Conservation (phyloP, 35 echinoderm and acorn worm genomes). For the Lytechinus pictus region DNA sequence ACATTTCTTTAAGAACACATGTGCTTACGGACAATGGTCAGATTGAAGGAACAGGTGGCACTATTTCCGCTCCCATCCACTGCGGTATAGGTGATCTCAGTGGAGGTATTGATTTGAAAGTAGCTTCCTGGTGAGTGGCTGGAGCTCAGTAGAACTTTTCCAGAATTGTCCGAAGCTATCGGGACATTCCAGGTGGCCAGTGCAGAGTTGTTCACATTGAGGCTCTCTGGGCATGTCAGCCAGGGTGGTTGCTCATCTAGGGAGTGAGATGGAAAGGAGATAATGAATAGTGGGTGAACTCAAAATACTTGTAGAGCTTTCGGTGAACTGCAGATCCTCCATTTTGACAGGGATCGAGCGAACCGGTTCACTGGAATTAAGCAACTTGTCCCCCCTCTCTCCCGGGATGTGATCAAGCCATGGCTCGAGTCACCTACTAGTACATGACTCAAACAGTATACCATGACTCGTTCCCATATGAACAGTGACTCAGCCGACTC, state of each 20-base stretch:
- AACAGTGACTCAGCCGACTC: no score
- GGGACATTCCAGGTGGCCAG: not conserved
- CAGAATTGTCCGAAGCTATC: not conserved
- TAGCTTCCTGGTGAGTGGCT: not conserved
- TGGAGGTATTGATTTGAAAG: not conserved
- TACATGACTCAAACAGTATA: no score
- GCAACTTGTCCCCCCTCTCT: no score
- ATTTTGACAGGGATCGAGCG: no score
- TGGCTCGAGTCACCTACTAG: no score
- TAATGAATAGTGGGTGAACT: no score
- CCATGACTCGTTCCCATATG: no score
- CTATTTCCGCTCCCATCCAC: not conserved
- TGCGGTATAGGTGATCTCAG: not conserved
- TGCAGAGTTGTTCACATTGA: not conserved
- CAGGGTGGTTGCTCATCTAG: not conserved
- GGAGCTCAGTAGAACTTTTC: not conserved
- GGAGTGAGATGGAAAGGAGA: not conserved
- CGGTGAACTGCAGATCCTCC: no score
- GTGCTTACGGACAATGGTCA: conserved; percentile 21
- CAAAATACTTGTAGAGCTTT: no score
- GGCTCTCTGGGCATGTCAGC: not conserved
- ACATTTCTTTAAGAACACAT: not conserved
- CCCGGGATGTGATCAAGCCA: no score
- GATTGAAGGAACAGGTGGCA: not conserved
- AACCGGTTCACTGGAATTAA: no score